These are phyloP conservation scores for Cataglyphis altisquamis DNA, from an alignment of 2,888 invertebrate species.

Conservation along the genomic window DNA sequence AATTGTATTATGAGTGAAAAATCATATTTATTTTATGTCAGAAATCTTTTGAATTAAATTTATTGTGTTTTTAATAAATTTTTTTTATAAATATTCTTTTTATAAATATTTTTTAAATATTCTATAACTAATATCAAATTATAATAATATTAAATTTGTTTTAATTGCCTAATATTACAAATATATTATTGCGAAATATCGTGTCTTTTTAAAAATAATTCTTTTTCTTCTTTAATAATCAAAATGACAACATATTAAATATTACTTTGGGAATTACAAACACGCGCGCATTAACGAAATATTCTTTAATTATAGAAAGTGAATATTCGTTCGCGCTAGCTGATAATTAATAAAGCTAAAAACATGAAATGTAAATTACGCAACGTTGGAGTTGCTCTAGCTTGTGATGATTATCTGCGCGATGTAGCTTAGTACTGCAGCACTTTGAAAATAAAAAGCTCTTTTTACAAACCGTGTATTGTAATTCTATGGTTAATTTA, in stretches of 20 bases:
- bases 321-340: not conserved
- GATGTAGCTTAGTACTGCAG: not conserved
- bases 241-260: not conserved
- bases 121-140: not conserved
- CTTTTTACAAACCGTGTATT: conserved; percentile 14
- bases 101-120: no score
- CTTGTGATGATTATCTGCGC: not conserved
- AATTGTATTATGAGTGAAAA: not conserved
- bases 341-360: not conserved
- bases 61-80: not conserved
- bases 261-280: not conserved
- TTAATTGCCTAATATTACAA: not conserved
- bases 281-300: not conserved
- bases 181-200: not conserved
- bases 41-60: not conserved
- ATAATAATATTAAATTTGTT: not conserved
- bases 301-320: not conserved
- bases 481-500: conserved; percentile 67
- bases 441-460: not conserved
- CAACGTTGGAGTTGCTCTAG: not conserved
- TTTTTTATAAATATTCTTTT: no score
- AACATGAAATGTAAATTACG: not conserved
- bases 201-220: not conserved
- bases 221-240: not conserved
- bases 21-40: not conserved